A percentile compares a stretch with the other conserved stretches of the same genome.
Conservation (phyloP, 2,888 invertebrate species). For the Apamea anceps region DNA sequence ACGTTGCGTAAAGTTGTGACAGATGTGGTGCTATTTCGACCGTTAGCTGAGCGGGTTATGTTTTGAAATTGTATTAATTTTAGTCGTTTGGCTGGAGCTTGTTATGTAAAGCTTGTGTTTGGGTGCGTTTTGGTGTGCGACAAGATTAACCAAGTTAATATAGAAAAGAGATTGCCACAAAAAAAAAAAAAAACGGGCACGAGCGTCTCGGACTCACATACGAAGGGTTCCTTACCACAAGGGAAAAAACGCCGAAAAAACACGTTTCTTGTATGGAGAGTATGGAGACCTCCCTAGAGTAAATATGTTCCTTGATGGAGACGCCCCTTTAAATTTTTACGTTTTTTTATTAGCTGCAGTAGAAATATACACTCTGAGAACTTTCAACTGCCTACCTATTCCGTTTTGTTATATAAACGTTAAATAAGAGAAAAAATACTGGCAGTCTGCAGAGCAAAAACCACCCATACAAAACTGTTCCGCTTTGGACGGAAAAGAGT, state of each 20-base stretch:
- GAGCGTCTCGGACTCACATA: too few relatives aligned
- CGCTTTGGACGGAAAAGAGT: not conserved
- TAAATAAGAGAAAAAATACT: not conserved
- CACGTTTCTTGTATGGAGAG: not conserved
- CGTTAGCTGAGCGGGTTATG: constrained; percentile 46
- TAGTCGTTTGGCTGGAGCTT: constrained; percentile 6
- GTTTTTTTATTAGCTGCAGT: too few relatives aligned
- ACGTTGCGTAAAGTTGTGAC: constrained; percentile 59
- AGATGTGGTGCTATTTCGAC: constrained; percentile 57
- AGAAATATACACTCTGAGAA: not conserved
- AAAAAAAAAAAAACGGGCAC: not conserved
- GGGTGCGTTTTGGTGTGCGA: not conserved
- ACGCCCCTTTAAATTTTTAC: too few relatives aligned
- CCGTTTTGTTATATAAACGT: not conserved
- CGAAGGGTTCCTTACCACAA: not conserved
- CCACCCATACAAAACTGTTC: not conserved
- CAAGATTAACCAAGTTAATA: not conserved
- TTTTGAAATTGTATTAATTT: constrained; percentile 57
- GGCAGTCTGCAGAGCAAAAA: not conserved
- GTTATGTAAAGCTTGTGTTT: constrained; percentile 1
- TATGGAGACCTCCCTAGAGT: fast-evolving
- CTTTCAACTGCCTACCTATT: not conserved
- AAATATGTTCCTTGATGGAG: too few relatives aligned
- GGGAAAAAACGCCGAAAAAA: not conserved
- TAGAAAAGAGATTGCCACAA: not conserved